phyloP scores from a whole-genome alignment of 2,797 vertebrate genomes.

The Cryptoprocta ferox region DNA sequence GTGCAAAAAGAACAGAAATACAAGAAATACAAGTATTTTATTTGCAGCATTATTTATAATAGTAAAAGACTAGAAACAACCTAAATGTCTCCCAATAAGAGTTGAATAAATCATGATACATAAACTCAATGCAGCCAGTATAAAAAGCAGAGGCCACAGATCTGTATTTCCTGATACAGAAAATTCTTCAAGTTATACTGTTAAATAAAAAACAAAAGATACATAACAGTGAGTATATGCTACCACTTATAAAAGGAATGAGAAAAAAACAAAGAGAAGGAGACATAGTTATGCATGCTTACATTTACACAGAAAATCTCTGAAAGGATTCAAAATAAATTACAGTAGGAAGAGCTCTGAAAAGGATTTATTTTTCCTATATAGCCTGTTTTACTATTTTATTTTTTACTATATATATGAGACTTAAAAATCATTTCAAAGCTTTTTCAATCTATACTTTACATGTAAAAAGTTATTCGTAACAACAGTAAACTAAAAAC shows the following conservation, averaged over 20 bases:
- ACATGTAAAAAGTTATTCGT: neutral
- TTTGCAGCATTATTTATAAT: neutral
- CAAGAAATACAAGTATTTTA: neutral
- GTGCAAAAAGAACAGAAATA: neutral
- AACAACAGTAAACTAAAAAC: neutral
- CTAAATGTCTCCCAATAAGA: neutral
- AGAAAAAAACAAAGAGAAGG: neutral
- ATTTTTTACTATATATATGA: neutral
- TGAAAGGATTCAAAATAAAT: conserved; percentile 2
- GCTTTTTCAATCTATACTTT: conserved; percentile 6
- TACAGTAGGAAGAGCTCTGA: neutral
- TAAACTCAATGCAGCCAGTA: neutral
- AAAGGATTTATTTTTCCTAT: neutral
- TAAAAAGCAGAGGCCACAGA: neutral
- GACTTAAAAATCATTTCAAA: conserved; percentile 7
- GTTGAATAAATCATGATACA: neutral
- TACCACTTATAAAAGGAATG: neutral
- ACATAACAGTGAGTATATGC: neutral
- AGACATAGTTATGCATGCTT: neutral
- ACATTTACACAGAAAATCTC: neutral
- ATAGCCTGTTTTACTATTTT: neutral
- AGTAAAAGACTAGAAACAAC: neutral
- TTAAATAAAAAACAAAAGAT: neutral
- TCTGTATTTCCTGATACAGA: neutral
- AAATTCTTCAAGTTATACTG: neutral